Conservation (phyloP, 1,140 invertebrate genomes). For the Drosophila saltans region DNA sequence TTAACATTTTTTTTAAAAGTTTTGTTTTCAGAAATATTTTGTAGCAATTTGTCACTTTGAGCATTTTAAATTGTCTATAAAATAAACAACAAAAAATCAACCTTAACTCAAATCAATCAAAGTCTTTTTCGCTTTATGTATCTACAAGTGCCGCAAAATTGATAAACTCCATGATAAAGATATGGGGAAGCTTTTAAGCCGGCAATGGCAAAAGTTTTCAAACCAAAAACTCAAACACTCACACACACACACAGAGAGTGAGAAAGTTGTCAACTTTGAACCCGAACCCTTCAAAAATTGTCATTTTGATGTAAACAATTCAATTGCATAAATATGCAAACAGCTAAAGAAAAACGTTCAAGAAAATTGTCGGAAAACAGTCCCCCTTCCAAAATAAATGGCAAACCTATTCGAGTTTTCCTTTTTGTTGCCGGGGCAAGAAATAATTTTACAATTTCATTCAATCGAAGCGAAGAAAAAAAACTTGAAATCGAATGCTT, state of each 20-base stretch:
- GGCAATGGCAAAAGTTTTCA: slow-evolving; percentile 38
- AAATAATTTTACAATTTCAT: slow-evolving; percentile 62
- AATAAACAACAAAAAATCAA: slow-evolving; percentile 14
- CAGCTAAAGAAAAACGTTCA: slow-evolving; percentile 18
- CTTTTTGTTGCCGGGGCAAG: slow-evolving; percentile 27
- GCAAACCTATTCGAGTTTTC: slow-evolving; percentile 17
- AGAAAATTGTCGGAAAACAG: slow-evolving; percentile 26
- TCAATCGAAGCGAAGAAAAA: slow-evolving; percentile 57
- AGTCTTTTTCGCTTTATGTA: slow-evolving; percentile 13
- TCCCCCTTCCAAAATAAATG: slow-evolving; percentile 2
- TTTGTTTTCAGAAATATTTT: not conserved
- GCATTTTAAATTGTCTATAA: not conserved
- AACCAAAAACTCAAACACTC: not conserved
- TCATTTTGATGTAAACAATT: slow-evolving; percentile 58
- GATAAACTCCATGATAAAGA: slow-evolving; percentile 50
- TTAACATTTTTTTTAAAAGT: not conserved
- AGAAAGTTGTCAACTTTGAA: slow-evolving; percentile 40
- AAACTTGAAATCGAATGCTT: slow-evolving; percentile 28
- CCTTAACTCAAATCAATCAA: slow-evolving; percentile 50
- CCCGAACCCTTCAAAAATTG: slow-evolving; percentile 51
- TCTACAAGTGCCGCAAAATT: slow-evolving; percentile 35
- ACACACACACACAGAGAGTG: not conserved
- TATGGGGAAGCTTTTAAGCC: slow-evolving; percentile 23
- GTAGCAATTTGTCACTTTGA: slow-evolving; percentile 32
- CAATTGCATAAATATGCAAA: slow-evolving; percentile 58